Conservation (phyloP, 2,797 vertebrate species). For the Coendou prehensilis region DNA sequence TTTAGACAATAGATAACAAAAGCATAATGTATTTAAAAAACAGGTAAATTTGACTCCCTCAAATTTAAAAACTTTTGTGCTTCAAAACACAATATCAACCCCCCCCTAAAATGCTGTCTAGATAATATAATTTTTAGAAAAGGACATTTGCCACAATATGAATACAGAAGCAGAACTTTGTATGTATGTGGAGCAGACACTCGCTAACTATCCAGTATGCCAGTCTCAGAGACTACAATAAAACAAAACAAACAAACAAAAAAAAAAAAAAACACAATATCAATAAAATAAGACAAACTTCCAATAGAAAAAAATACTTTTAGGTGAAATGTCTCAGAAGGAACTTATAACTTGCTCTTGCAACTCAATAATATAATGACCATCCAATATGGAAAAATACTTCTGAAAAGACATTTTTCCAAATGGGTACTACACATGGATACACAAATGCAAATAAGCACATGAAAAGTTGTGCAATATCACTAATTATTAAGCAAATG, state of each 20-base stretch:
- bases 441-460: neutral
- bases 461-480: neutral
- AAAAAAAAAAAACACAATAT: neutral
- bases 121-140: constrained; percentile 32
- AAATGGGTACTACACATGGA: neutral
- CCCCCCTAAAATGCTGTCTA: neutral
- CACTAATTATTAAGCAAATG: neutral
- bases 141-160: neutral
- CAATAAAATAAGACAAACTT: neutral
- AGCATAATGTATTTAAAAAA: neutral
- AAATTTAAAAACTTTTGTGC: neutral
- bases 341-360: neutral
- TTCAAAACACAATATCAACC: neutral
- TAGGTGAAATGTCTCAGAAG: neutral
- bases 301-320: neutral
- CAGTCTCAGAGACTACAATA: neutral
- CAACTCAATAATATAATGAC: neutral
- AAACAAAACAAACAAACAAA: too few species aligned
- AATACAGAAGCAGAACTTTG: neutral
- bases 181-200: neutral
- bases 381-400: neutral
- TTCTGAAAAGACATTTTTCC: neutral
- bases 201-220: neutral
- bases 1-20: neutral
- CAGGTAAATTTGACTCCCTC: neutral